Evolutionary conservation across 2,113 vertebrate species (phyloP).

Genomic region (Sceloporus tristichus): DNA sequence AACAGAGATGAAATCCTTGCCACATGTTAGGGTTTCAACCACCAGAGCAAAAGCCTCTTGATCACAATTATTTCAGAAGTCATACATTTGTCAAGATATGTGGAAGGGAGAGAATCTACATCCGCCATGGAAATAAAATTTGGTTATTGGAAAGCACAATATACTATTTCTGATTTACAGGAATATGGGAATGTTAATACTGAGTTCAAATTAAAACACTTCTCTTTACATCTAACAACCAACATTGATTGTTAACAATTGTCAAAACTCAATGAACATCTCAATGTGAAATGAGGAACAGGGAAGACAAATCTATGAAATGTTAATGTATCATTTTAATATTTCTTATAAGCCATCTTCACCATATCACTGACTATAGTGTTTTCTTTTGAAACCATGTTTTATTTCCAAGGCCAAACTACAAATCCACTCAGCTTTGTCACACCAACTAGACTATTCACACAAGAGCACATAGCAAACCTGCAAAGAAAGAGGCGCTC

Average conservation of each 20-base stretch:
- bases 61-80: slow-evolving; percentile 51
- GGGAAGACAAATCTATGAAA: not conserved
- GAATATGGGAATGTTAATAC: slow-evolving; percentile 43
- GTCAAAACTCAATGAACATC: not conserved
- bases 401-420: slow-evolving; percentile 82
- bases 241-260: slow-evolving; percentile 35
- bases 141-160: slow-evolving; percentile 9
- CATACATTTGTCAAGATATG: slow-evolving; percentile 65
- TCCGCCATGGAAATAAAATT: slow-evolving; percentile 82
- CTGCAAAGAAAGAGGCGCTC: slow-evolving; percentile 99
- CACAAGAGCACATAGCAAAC: slow-evolving; percentile 88
- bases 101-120: slow-evolving; percentile 70
- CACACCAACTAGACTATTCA: slow-evolving; percentile 81
- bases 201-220: slow-evolving; percentile 56
- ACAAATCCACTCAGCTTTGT: slow-evolving; percentile 51
- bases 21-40: slow-evolving; percentile 8
- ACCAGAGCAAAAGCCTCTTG: slow-evolving; percentile 70
- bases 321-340: not conserved
- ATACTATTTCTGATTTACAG: slow-evolving; percentile 21
- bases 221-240: not conserved
- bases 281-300: not conserved
- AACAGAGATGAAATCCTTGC: slow-evolving; percentile 35
- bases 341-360: not conserved
- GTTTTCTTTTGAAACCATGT: slow-evolving; percentile 11
- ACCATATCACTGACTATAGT: not conserved